A percentile compares a stretch with the other conserved stretches of the same genome.
Evolutionary conservation across 2,888 invertebrate species (phyloP).

Genomic region (Acleris holmiana): DNA sequence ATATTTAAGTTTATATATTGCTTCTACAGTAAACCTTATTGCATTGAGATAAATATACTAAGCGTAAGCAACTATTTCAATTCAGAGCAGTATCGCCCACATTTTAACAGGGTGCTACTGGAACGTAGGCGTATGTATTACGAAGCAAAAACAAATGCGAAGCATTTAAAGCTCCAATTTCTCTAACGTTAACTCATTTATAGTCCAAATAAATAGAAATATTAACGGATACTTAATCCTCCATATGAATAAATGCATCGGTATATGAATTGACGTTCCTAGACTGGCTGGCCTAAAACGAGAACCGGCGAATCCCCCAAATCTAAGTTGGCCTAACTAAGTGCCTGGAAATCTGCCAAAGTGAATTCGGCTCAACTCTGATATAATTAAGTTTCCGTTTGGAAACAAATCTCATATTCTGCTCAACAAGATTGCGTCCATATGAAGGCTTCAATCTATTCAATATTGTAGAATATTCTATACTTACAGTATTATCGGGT

Average conservation of each 20-base stretch:
- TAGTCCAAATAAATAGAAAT: background rate
- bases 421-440: slow-evolving; percentile 30
- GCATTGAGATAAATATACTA: background rate
- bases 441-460: slow-evolving; percentile 23
- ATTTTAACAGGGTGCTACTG: background rate
- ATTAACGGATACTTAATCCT: background rate
- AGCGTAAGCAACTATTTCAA: background rate
- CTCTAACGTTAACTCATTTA: no score
- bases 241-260: background rate
- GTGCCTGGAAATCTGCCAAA: slow-evolving; percentile 68
- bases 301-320: slow-evolving; percentile 12
- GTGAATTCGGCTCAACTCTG: slow-evolving; percentile 68
- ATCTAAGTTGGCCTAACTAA: slow-evolving; percentile 53
- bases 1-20: no score
- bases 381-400: slow-evolving; percentile 74
- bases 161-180: no score
- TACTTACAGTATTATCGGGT: background rate
- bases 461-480: slow-evolving; percentile 24
- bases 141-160: no score
- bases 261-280: slow-evolving; percentile 2
- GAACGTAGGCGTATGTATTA: background rate
- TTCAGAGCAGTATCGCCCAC: slow-evolving; percentile 1
- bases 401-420: slow-evolving; percentile 63
- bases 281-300: slow-evolving; percentile 12
- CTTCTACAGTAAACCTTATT: background rate